Percentiles rank a stretch among this genome's conserved stretches.
Evolutionary conservation across 2,888 invertebrate species (phyloP).

Genomic region (Octonoba sinensis): DNA sequence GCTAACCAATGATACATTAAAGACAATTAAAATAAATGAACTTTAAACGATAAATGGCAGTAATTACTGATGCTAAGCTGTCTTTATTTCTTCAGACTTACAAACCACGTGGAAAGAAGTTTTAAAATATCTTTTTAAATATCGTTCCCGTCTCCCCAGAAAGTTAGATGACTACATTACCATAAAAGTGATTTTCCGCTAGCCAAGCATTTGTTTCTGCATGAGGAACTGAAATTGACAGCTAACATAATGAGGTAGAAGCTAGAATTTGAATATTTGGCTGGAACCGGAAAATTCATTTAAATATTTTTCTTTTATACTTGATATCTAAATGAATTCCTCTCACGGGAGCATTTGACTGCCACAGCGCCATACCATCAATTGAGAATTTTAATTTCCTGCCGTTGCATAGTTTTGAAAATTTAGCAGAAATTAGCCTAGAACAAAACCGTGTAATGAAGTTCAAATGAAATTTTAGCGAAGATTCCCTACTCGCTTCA

Average conservation of each 20-base stretch:
- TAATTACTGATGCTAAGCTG: too few species aligned
- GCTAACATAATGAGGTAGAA: conserved; percentile 40
- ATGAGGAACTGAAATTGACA: conserved; percentile 51
- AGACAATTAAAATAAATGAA: too few species aligned
- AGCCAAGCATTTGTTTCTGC: conserved; percentile 51
- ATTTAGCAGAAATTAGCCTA: conserved; percentile 28
- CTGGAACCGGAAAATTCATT: conserved; percentile 35
- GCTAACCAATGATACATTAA: too few species aligned
- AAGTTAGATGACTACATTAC: conserved; percentile 31
- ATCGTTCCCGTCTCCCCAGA: neutral
- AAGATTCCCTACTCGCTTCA: too few species aligned
- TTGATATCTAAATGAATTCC: conserved; percentile 41
- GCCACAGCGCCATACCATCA: conserved; percentile 7
- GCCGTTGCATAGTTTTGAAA: conserved; percentile 13
- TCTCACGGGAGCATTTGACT: conserved; percentile 1
- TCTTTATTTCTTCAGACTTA: too few species aligned
- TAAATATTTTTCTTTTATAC: conserved; percentile 37
- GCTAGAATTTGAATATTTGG: conserved; percentile 47
- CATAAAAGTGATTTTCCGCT: conserved; percentile 59
- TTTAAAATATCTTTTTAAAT: neutral
- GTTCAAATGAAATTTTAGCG: too few species aligned
- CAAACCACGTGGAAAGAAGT: too few species aligned
- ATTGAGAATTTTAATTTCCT: conserved; percentile 54
- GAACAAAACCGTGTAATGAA: neutral
- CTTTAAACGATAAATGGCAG: too few species aligned